Evolutionary conservation across 2,113 vertebrate species (phyloP), one percentile per base, ranked within the genome.

Genomic region (Anser brachyrhynchus): DNA sequence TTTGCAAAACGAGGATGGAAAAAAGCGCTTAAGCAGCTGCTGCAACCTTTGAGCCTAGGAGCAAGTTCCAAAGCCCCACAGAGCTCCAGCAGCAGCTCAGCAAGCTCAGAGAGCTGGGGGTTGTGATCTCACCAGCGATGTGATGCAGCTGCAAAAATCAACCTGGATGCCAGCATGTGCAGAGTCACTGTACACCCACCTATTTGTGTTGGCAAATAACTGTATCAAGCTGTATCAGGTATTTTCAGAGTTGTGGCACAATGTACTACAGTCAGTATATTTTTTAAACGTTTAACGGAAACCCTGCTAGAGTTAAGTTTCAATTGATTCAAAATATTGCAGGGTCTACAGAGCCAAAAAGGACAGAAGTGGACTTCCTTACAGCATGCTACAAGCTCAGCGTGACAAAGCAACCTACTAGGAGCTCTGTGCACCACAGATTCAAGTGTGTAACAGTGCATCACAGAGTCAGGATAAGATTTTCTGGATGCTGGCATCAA

Each of bases 61-160:
- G 39, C 18, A 72, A 94, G 62, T 58, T 73, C 67, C 76, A 76
- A 94, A 90, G 18, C 55, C 59, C 72, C 77, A 54, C 0, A 2
- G 70, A 67, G 9, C 18, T 57, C 41, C 31, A 71, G 84, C 41
- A 91, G 46, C 39, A 91, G 46, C 58, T 75, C 76, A 70, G 54
- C 35, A 76, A 54, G 67, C 49, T 73, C 13, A 11, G 49, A 73
- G 81, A 65, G 35, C 0, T 49, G 61, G 35, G 46, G 25, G 58
- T 71, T 89, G 65, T 44, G 58, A 92, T 71, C 77, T 79, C 77
- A 90, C 31, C 52, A 64, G 31, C 7, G 57, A 84, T 16, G 26
- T 7, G 54, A 69, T 26, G 26, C 87, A 93, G 77, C 87, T 95
- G 84, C 61, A 87, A 57, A 92, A 92, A 71, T 33, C 69, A 78